Evolutionary conservation across 1,140 invertebrate species (phyloP).

Genomic region (Pogonognathellus flavescens): DNA sequence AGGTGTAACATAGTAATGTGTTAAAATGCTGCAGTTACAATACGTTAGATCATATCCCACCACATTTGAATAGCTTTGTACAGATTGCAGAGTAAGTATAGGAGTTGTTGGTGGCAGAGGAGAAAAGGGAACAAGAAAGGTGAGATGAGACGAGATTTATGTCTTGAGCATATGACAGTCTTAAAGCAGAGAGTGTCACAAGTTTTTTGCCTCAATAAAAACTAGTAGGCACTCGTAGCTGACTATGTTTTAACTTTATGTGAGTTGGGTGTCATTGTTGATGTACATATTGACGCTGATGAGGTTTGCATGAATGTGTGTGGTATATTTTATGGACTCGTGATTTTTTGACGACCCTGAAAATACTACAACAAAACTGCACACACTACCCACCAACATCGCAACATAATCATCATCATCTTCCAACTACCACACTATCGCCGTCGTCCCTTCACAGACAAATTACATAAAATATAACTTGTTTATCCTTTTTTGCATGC

Average conservation of each 20-base stretch:
- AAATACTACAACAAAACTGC: constrained; percentile 10
- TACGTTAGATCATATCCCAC: too few species aligned
- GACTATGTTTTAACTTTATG: constrained; percentile 35
- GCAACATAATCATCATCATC: background rate
- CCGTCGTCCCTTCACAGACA: background rate
- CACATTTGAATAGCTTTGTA: too few species aligned
- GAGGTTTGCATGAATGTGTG: constrained; percentile 45
- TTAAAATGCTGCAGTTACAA: too few species aligned
- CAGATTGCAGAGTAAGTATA: background rate
- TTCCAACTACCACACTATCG: background rate
- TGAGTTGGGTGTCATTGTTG: constrained; percentile 40
- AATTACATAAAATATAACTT: background rate
- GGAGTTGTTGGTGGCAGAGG: background rate
- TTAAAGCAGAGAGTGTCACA: background rate
- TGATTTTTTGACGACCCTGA: constrained; percentile 40
- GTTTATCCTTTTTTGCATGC: too few species aligned
- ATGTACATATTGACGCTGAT: constrained; percentile 41
- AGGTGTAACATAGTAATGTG: too few species aligned
- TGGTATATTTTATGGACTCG: constrained; percentile 48
- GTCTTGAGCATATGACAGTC: constrained; percentile 13
- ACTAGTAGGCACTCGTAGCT: constrained; percentile 13
- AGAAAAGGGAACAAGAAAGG: constrained; percentile 14
- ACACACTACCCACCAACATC: constrained; percentile 12
- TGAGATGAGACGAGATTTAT: constrained; percentile 44
- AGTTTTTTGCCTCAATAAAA: constrained; percentile 38